Base-by-base conservation (phyloP, 2,113 vertebrate genomes). In the Sciurus niger region DNA sequence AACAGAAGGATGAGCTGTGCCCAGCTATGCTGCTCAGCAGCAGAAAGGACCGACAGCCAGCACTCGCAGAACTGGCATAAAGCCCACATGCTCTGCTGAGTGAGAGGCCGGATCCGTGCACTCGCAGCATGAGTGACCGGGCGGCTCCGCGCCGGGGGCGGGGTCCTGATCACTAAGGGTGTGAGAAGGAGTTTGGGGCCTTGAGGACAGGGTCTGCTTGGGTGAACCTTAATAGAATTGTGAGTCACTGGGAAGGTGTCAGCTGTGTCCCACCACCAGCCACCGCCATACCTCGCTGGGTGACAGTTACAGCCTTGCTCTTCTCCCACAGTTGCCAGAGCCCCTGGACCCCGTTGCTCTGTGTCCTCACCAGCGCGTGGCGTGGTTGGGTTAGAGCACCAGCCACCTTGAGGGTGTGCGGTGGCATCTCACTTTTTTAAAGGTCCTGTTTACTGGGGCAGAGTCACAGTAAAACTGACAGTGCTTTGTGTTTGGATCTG, bases 31-130 rank as follows among this genome's bases (percentile, higher is more conserved):
- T 76, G 4, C 87, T 51, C 32, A 53, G n/a, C 68, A 37, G 48
- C 25, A 9, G 40, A 53, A 63, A 5, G 24, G 34, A 37, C 4
- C n/a, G 32, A 14, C 22, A n/a, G 40, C 40, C 9, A 2, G 43
- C 4, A 24, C 40, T 48, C 0, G 1, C 55, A 10, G 17, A 9
- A 4, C 67, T 3, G 28, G 48, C 24, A 14, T 12, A 58, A 12
- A 10, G 18, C 60, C 32, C 77, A 37, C 37, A 70, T 14, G 3
- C 8, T 34, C 40, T 22, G 7, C 78, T 17, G 3, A 37, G 37
- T 4, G 12, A 55, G 58, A 78, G 70, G 20, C 43, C 30, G 4
- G 51, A n/a, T 8, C 37, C 9, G n/a, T 3, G n/a, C 25, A 30
- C 14, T 22, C 12, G 13, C 55, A 37, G 37, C 79, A 28, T 8